Evolutionary conservation across 1,140 invertebrate genomes (phyloP).

Genomic region (Medauroidea extradentata): DNA sequence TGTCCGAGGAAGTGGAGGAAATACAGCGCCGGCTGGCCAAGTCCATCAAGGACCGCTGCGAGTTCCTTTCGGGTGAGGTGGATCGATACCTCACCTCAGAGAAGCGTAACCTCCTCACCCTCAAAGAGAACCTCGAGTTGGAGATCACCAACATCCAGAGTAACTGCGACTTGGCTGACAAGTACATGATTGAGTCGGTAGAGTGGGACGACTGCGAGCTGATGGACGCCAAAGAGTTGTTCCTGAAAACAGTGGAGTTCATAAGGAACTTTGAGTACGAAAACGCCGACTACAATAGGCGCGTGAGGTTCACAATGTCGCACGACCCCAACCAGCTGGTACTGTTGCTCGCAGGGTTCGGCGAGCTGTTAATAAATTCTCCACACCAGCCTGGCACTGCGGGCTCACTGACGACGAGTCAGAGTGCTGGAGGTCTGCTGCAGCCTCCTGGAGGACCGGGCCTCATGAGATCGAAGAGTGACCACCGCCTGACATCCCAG

Average conservation of each 20-base stretch:
- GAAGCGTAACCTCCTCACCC: conserved; percentile 70
- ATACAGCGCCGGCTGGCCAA: conserved; percentile 84
- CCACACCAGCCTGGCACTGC: conserved; percentile 45
- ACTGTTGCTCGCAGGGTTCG: conserved; percentile 69
- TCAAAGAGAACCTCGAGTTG: conserved; percentile 90
- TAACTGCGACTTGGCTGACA: conserved; percentile 95
- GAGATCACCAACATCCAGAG: conserved; percentile 90
- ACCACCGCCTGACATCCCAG: conserved; percentile 84
- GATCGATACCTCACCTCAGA: conserved; percentile 83
- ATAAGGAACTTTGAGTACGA: conserved; percentile 91
- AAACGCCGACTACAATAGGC: conserved; percentile 78
- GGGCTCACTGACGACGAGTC: conserved; percentile 13
- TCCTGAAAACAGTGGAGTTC: conserved; percentile 89
- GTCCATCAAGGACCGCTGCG: conserved; percentile 87
- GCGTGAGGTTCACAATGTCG: conserved; percentile 78
- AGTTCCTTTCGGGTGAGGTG: conserved; percentile 81
- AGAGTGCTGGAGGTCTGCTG: conserved; percentile 42
- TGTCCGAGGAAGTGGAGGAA: conserved; percentile 89
- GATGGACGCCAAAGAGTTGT: conserved; percentile 92
- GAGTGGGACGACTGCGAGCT: conserved; percentile 85
- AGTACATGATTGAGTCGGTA: conserved; percentile 76
- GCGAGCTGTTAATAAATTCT: conserved; percentile 76
- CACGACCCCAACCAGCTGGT: conserved; percentile 88
- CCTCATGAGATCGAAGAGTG: conserved; percentile 88
- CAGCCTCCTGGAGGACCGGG: conserved; percentile 61